Base-by-base conservation (phyloP, 2,888 invertebrate species). In the Lamproptera curius region DNA sequence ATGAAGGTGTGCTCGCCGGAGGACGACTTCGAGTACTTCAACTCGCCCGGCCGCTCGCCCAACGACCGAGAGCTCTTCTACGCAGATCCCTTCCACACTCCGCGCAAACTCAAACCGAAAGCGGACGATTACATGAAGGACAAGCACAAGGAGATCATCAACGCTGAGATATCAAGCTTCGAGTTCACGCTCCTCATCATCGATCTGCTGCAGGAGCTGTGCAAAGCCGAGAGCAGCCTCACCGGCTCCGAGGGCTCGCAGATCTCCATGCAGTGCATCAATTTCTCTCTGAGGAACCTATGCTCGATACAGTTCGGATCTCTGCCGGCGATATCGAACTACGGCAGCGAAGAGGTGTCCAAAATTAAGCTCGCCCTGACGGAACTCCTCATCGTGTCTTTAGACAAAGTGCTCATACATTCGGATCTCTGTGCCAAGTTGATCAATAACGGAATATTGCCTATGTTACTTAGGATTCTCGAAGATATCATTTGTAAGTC, bases 21-120 rank as follows among this genome's bases (percentile, higher is more conserved):
- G 39, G 91, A 91, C 72, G 90, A 91, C 63, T 91, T 91, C 63
- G 89, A 90, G 50, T 91, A 91, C 62, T 91, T 91, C 65, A 89
- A 90, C 40, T 87, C 89, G 0, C 79, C 77, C 1, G 51, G 68
- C 0, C 70, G 79, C 1, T 77, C 83, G 6, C 71, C 81, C 45
- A 76, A 72, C 41, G 75, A 75, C 1, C 70, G 75, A 44, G 82
- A 86, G n/a, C 62, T 77, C 0, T 64, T 76, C 9, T 79, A 76
- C 62, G 55, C 61, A 8, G 81, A 81, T 13, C 70, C 76, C 0
- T 71, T 65, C 47, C 69, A 75, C 42, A 59, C 76, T 0, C 77
- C 81, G 3, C 67, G 83, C 3, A 81, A 73, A 46, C 66, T 70
- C 8, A 89, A 88, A 57, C 78, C 83, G 0, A 84, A 81, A 44